Evolutionary conservation across 64 coral and sea anemone genomes (phyloP).

Genomic region (Catalaphyllia jardinei): DNA sequence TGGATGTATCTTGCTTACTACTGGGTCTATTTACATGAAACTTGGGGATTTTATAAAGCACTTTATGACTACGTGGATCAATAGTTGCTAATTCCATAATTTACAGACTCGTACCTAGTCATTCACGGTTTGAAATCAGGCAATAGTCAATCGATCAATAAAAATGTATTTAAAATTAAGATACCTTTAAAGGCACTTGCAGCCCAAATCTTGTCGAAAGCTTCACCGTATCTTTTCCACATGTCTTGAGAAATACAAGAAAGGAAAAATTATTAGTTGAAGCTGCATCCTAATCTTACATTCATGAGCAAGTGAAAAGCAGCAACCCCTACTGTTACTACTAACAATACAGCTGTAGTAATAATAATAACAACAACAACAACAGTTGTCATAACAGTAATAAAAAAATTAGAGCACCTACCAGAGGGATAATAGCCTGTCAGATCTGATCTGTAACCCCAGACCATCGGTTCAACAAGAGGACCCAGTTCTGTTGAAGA

Average conservation of each 20-base stretch:
- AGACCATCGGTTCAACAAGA: constrained; percentile 84
- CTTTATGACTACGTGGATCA: too few relatives aligned
- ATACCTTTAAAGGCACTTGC: constrained; percentile 92
- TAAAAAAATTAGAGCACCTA: neutral
- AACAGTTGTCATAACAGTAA: too few relatives aligned
- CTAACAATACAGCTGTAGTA: too few relatives aligned
- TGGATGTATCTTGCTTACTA: too few relatives aligned
- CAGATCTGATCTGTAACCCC: constrained; percentile 59
- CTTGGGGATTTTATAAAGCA: too few relatives aligned
- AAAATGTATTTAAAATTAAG: neutral
- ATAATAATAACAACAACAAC: neutral
- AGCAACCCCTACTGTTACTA: too few relatives aligned
- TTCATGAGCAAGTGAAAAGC: too few relatives aligned
- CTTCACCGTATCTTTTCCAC: constrained; percentile 76
- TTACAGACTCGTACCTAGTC: too few relatives aligned
- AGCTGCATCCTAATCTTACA: too few relatives aligned
- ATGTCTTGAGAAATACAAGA: constrained; percentile 24
- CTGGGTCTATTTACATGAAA: too few relatives aligned
- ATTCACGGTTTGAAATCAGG: too few relatives aligned
- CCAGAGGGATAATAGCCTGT: constrained; percentile 57
- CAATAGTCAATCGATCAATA: neutral
- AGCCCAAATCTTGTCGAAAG: constrained; percentile 83
- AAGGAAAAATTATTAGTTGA: neutral
- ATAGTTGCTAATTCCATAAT: too few relatives aligned
- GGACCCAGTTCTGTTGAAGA: constrained; percentile 47